Evolutionary conservation across 2,888 invertebrate species (phyloP), one percentile per base, ranked within the genome.

Genomic region (Stenotaenia linearis): DNA sequence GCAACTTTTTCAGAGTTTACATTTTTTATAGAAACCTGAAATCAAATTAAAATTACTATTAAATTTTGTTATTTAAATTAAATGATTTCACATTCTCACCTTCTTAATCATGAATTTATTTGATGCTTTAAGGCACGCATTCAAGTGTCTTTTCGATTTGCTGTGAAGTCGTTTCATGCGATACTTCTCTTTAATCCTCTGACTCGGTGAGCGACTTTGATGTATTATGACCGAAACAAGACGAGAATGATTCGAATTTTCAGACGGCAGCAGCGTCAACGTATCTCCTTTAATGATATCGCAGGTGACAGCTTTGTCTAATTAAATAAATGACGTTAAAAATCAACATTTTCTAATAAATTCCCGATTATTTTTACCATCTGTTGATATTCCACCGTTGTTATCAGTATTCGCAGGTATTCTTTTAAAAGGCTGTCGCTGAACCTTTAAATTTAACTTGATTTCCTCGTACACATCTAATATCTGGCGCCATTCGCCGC

Each of bases 221-320:
- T 75, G 79, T 50, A 75, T 23, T 32, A 79, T 28, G 15, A 78
- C 30, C 15, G 80, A 80, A 15, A 78, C 35, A 45, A 81, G 78
- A 18, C 81, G 50, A 5, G 78, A 61, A 23, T 45, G 37, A 23
- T 78, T 37, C 6, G 78, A 40, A 79, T 80, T 78, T 45, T 80
- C 80, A 21, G 78, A 37, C 6, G 80, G 50, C 56, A 80, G 78
- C 28, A 30, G 25, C n/a, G 80, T 77, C 21, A 80, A 37, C 3
- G 35, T 21, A 23, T 78, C 80, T 9, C 45, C 30, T 69, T 81
- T 78, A 12, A 81, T 80, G 6, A 81, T 81, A 75, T 81, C 81
- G 45, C 81, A 81, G 32, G 69, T 81, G 12, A 78, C 75, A 21
- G 76, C 78, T 45, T 80, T 80, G 6, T 32, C 74, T 77, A 79